Evolutionary conservation across 2,113 vertebrate genomes (phyloP).

Genomic region (Engystomops pustulosus): DNA sequence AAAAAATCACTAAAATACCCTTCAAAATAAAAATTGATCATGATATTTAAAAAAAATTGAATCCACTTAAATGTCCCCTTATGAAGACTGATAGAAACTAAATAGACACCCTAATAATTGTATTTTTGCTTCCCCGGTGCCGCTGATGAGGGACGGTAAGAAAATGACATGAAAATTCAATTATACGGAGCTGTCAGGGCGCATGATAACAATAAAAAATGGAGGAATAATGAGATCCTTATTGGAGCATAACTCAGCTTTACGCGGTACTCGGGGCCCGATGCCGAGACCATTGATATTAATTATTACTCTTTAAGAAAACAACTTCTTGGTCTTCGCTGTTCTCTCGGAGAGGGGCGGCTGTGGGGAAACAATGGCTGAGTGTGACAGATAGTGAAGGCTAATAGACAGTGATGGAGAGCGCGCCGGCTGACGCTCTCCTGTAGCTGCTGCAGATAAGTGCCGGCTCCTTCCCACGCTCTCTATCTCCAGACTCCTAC

Average conservation of each 20-base stretch:
- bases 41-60: too few species aligned
- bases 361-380: not conserved
- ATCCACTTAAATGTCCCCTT: too few species aligned
- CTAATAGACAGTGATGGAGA: slow-evolving; percentile 46
- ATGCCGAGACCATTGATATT: slow-evolving; percentile 32
- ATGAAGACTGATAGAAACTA: too few species aligned
- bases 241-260: slow-evolving; percentile 29
- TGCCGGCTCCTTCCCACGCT: slow-evolving; percentile 27
- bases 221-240: slow-evolving; percentile 23
- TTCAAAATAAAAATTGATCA: too few species aligned
- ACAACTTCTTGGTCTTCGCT: not conserved
- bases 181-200: not conserved
- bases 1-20: too few species aligned
- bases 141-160: slow-evolving; percentile 11
- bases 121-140: not conserved
- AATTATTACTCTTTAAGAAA: slow-evolving; percentile 12
- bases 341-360: not conserved
- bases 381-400: slow-evolving; percentile 29
- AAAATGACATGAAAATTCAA: slow-evolving; percentile 12
- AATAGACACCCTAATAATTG: not conserved
- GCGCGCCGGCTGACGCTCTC: slow-evolving; percentile 15
- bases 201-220: not conserved
- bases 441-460: slow-evolving; percentile 2
- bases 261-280: not conserved
- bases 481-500: slow-evolving; percentile 5